A percentile compares a stretch with the other conserved stretches of the same genome.
These are phyloP conservation scores for Phoxinus dragarum DNA, from an alignment of 2,797 vertebrate genomes.

Conservation along the genomic window DNA sequence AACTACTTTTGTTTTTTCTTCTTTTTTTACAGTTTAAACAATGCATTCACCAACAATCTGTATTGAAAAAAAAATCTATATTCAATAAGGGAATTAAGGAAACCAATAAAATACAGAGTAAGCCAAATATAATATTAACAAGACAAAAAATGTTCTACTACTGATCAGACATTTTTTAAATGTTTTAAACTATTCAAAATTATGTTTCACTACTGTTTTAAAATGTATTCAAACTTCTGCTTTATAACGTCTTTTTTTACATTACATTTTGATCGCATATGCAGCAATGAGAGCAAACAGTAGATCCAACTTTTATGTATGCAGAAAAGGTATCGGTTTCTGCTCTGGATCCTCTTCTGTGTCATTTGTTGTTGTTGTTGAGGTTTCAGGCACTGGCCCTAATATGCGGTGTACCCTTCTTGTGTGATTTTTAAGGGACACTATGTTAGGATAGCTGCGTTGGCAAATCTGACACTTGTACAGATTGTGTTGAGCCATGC, in stretches of 20 bases:
- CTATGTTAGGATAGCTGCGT: constrained; percentile 48
- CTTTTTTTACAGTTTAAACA: constrained; percentile 32
- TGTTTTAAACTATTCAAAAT: not conserved
- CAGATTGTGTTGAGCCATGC: constrained; percentile 17
- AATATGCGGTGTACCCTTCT: constrained; percentile 54
- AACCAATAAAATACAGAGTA: constrained; percentile 22
- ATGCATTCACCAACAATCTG: constrained; percentile 18
- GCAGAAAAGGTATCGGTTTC: constrained; percentile 29
- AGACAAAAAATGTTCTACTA: constrained; percentile 14
- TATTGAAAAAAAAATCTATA: not conserved
- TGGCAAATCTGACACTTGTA: constrained; percentile 61
- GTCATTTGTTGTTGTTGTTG: constrained; percentile 1
- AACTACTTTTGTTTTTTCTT: not conserved
- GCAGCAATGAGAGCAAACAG: constrained; percentile 1
- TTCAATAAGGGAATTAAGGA: constrained; percentile 5
- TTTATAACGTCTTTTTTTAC: not conserved
- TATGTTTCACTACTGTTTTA: not conserved
- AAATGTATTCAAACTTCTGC: constrained; percentile 16
- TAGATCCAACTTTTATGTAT: not conserved
- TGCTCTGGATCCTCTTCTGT: not conserved
- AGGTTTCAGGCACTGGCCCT: constrained; percentile 45
- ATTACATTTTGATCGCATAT: not conserved
- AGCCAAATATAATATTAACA: not conserved
- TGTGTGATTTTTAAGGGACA: constrained; percentile 58
- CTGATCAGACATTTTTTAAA: not conserved